phyloP scores from a whole-genome alignment of 1,140 invertebrate species.

The Conus betulinus region DNA sequence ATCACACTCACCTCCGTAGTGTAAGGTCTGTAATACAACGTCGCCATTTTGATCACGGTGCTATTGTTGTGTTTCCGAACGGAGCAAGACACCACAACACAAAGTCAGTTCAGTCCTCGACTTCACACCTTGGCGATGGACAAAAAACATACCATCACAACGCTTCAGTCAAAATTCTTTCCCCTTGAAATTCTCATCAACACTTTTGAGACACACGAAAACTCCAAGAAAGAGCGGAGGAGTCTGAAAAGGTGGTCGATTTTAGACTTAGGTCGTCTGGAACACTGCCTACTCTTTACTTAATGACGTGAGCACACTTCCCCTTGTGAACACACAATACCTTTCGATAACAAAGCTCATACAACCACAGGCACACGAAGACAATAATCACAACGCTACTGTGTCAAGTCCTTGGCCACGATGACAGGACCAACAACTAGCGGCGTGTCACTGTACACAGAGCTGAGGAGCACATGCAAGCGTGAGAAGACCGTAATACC shows the following conservation, averaged over 20 bases:
- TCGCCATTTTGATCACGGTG: slow-evolving; percentile 64
- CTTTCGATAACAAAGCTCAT: background rate
- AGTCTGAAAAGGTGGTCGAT: too few relatives aligned
- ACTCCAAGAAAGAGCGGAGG: too few relatives aligned
- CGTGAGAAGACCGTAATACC: too few relatives aligned
- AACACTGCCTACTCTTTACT: background rate
- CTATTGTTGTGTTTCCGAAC: background rate
- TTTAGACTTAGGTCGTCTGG: background rate
- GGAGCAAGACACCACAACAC: background rate
- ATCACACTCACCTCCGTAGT: slow-evolving; percentile 59
- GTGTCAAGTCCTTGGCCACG: too few relatives aligned
- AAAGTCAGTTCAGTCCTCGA: background rate
- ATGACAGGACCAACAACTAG: too few relatives aligned
- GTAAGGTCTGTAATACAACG: slow-evolving; percentile 72
- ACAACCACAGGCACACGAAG: background rate
- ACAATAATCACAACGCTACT: background rate
- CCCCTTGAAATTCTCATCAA: background rate
- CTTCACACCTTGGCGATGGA: background rate
- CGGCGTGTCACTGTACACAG: too few relatives aligned
- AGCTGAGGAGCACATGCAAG: too few relatives aligned
- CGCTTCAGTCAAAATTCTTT: too few relatives aligned
- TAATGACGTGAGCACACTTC: background rate
- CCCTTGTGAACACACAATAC: background rate
- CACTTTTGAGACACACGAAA: background rate
- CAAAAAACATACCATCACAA: background rate